These are phyloP conservation scores for Pomatostomus ruficeps DNA, from an alignment of 2,113 vertebrate genomes.

Conservation along the genomic window DNA sequence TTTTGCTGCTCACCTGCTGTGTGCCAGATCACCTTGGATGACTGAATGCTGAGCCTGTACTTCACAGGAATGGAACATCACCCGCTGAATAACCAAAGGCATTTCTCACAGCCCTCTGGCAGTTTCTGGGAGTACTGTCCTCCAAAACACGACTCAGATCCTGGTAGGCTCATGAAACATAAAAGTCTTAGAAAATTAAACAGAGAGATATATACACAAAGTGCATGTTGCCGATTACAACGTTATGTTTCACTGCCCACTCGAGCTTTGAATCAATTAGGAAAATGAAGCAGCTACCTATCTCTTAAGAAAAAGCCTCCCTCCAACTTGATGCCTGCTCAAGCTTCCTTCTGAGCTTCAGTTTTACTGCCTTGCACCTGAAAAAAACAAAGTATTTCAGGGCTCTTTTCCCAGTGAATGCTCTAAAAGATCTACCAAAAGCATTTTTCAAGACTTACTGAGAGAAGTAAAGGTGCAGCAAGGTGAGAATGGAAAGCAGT, in stretches of 20 bases:
- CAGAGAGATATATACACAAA: neutral
- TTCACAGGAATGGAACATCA: neutral
- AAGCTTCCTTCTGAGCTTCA: neutral
- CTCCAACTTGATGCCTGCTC: neutral
- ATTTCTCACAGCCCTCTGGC: neutral
- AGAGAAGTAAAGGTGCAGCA: neutral
- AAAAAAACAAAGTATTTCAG: neutral
- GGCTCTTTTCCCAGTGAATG: neutral
- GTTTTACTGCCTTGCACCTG: neutral
- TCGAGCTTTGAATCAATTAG: neutral
- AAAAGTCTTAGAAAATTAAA: neutral
- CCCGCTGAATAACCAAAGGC: neutral
- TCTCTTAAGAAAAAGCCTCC: neutral
- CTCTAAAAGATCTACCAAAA: neutral
- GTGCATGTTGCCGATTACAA: neutral
- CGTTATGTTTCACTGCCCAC: neutral
- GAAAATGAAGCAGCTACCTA: neutral
- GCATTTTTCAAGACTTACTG: neutral
- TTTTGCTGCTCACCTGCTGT: neutral
- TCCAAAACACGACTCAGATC: neutral
- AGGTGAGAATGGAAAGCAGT: neutral
- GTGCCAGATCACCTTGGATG: neutral
- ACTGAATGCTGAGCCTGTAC: accelerated
- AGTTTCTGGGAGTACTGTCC: neutral
- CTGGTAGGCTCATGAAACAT: neutral